Percentiles rank a stretch among this genome's conserved stretches.
These are phyloP conservation scores for Scartelaos histophorus DNA, from an alignment of 2,113 vertebrate genomes.

Conservation along the genomic window DNA sequence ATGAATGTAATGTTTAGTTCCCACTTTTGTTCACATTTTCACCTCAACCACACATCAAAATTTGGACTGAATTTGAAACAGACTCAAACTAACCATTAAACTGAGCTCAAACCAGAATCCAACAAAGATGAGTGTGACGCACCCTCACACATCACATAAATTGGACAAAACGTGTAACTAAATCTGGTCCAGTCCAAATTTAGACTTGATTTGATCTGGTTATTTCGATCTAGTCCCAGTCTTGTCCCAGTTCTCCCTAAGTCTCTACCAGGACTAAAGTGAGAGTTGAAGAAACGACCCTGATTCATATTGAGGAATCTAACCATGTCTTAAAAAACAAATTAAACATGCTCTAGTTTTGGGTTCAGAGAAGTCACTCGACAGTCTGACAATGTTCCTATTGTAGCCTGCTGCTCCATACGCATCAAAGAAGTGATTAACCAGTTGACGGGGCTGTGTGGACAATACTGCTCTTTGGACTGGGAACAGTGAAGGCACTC, in stretches of 20 bases:
- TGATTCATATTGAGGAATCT: slow-evolving; percentile 54
- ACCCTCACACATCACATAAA: too few relatives aligned
- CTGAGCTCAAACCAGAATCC: too few relatives aligned
- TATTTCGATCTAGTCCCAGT: not conserved
- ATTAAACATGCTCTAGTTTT: slow-evolving; percentile 72
- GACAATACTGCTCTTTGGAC: slow-evolving; percentile 78
- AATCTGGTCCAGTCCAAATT: not conserved
- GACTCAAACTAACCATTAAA: too few relatives aligned
- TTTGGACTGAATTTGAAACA: too few relatives aligned
- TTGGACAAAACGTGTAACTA: too few relatives aligned
- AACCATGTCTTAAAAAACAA: slow-evolving; percentile 47
- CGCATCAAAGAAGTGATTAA: slow-evolving; percentile 82
- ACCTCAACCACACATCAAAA: too few relatives aligned
- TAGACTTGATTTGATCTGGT: not conserved
- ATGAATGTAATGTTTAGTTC: too few relatives aligned
- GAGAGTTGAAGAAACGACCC: not conserved
- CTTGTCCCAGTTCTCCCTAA: too few relatives aligned
- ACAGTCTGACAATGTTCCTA: slow-evolving; percentile 71
- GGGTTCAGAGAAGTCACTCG: slow-evolving; percentile 78
- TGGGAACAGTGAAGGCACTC: slow-evolving; percentile 71
- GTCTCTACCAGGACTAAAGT: not conserved
- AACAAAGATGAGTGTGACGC: too few relatives aligned
- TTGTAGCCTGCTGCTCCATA: slow-evolving; percentile 72
- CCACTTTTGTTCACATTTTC: too few relatives aligned
- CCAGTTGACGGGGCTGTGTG: slow-evolving; percentile 72